Conservation (phyloP, 2,113 vertebrate species). For the Notarius quadriscutis region DNA sequence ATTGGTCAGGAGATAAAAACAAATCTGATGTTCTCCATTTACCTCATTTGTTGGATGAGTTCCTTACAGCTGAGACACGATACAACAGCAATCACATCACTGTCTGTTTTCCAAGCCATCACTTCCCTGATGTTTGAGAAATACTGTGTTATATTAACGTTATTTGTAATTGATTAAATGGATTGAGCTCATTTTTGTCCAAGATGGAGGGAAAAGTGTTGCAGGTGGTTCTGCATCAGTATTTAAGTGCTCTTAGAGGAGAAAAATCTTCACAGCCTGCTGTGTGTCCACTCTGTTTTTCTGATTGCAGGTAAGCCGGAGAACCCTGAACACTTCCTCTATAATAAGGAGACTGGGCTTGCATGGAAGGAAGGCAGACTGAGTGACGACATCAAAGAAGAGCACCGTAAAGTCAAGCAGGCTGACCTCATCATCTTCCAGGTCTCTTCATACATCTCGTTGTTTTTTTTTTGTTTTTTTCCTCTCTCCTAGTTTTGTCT, state of each 20-base stretch:
- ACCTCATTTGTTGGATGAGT: no score
- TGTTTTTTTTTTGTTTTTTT: background rate
- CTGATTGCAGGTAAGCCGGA: slow-evolving; percentile 67
- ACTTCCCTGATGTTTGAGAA: background rate
- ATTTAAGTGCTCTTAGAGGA: background rate
- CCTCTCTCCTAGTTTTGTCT: background rate
- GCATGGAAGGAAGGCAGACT: slow-evolving; percentile 77
- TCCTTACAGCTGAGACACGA: no score
- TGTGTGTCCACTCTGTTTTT: background rate
- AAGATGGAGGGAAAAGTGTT: background rate
- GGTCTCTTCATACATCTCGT: slow-evolving; percentile 62
- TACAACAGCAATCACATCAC: no score
- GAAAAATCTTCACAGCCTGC: background rate
- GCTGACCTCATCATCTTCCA: slow-evolving; percentile 85
- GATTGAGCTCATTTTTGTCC: background rate
- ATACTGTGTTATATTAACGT: no score
- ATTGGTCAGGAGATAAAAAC: no score
- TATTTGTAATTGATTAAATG: no score
- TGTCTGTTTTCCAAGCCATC: no score
- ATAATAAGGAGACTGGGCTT: slow-evolving; percentile 61
- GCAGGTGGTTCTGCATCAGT: background rate
- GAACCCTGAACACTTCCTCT: slow-evolving; percentile 71
- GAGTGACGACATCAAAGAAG: slow-evolving; percentile 73
- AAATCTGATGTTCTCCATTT: no score
- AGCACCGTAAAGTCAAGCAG: slow-evolving; percentile 78